These are phyloP conservation scores for Distichodus sexfasciatus DNA, from an alignment of 2,797 vertebrate species.

Conservation along the genomic window DNA sequence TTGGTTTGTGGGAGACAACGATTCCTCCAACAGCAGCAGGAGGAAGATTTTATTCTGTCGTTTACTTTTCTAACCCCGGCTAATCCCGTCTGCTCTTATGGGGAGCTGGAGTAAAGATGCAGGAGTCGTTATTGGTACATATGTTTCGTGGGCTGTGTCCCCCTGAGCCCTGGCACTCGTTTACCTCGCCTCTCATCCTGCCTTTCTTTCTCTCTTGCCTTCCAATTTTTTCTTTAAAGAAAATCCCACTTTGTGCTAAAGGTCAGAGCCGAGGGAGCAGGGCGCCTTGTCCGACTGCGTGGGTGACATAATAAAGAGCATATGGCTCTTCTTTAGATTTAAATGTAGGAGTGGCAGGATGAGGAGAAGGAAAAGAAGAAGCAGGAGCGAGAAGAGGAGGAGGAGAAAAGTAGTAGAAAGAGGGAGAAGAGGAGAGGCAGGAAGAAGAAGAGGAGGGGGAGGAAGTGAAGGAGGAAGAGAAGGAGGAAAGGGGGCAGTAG, in stretches of 20 bases:
- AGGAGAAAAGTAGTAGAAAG: too few relatives aligned
- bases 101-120: constrained; percentile 1
- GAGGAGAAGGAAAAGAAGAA: too few relatives aligned
- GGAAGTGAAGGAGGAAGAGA: too few relatives aligned
- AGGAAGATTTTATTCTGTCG: constrained; percentile 38
- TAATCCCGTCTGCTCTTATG: constrained; percentile 12
- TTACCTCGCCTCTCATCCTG: not conserved
- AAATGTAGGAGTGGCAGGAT: too few relatives aligned
- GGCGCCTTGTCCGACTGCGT: constrained; percentile 6
- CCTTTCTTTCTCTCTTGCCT: not conserved
- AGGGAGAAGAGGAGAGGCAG: too few relatives aligned
- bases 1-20: too few relatives aligned
- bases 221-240: not conserved
- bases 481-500: too few relatives aligned
- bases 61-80: constrained; percentile 39
- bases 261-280: constrained; percentile 5
- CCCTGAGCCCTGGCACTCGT: not conserved
- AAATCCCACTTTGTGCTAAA: not conserved
- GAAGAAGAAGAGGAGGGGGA: too few relatives aligned
- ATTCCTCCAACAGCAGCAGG: constrained; percentile 14
- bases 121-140: constrained; percentile 19
- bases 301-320: constrained; percentile 14
- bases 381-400: too few relatives aligned
- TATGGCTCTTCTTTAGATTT: constrained; percentile 22
- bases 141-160: constrained; percentile 5